Percentiles rank a stretch among this genome's conserved stretches.
Conservation (phyloP, 2,888 invertebrate species). For the Neria commutata region DNA sequence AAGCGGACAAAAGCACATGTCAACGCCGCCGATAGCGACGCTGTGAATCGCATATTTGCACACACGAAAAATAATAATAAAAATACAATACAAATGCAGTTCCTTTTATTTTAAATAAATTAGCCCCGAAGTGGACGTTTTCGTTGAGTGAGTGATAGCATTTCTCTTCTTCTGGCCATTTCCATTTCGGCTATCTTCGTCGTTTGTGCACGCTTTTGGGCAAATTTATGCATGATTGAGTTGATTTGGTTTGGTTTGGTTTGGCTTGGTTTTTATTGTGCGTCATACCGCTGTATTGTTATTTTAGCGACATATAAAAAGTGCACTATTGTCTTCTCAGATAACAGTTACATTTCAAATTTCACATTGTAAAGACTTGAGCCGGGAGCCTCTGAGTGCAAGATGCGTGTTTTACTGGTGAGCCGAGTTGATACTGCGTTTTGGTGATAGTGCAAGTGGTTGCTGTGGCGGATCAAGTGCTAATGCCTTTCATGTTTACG, state of each 20-base stretch:
- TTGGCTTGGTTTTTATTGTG: not conserved
- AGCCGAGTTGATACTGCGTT: conserved; percentile 11
- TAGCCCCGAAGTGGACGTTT: conserved; percentile 17
- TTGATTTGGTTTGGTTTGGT: not conserved
- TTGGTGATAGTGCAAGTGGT: too few relatives aligned
- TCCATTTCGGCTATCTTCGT: not conserved
- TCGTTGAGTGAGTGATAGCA: conserved; percentile 1
- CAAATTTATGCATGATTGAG: conserved; percentile 18
- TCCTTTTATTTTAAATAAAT: conserved; percentile 14
- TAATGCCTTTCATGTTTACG: too few relatives aligned
- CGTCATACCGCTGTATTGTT: not conserved
- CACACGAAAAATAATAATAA: not conserved
- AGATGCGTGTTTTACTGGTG: conserved; percentile 32
- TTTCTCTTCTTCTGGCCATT: conserved; percentile 5
- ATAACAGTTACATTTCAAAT: conserved; percentile 34
- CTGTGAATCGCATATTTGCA: not conserved
- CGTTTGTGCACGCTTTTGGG: not conserved
- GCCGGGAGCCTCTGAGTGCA: conserved; percentile 1
- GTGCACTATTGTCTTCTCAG: conserved; percentile 26
- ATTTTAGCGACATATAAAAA: conserved; percentile 35
- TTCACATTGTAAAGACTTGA: conserved; percentile 30
- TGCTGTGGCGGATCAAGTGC: too few relatives aligned
- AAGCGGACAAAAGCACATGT: not conserved
- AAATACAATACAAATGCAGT: not conserved
- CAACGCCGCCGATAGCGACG: not conserved